phyloP scores from a whole-genome alignment of 2,797 vertebrate species.

The Okamejei kenojei region DNA sequence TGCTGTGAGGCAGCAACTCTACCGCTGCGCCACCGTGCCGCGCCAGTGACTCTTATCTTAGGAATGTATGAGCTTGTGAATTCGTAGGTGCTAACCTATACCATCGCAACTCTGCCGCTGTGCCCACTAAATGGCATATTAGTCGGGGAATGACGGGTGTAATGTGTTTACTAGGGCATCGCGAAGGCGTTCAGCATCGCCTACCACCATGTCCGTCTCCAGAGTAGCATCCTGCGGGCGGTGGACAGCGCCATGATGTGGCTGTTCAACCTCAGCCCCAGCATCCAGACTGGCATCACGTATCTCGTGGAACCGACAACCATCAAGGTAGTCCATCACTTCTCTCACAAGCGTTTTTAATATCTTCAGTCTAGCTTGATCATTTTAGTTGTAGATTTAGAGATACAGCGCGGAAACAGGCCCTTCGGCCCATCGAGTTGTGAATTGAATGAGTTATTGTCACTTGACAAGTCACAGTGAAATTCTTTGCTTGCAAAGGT shows the following conservation, averaged over 20 bases:
- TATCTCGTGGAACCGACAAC: conserved; percentile 53
- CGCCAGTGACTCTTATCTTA: too few species aligned
- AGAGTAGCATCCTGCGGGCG: conserved; percentile 52
- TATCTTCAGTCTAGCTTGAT: neutral
- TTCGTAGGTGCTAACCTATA: too few species aligned
- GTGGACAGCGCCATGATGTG: conserved; percentile 54
- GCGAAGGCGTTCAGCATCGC: conserved; percentile 56
- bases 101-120: too few species aligned
- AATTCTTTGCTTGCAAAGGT: too few species aligned
- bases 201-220: conserved; percentile 54
- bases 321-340: conserved; percentile 50
- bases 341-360: neutral
- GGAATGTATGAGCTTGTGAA: too few species aligned
- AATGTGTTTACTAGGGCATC: conserved; percentile 54
- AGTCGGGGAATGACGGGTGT: neutral
- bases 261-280: conserved; percentile 47
- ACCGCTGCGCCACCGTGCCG: too few species aligned
- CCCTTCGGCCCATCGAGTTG: too few species aligned
- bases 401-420: too few species aligned
- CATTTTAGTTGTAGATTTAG: too few species aligned
- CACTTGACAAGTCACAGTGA: too few species aligned
- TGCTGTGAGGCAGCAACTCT: too few species aligned
- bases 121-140: neutral
- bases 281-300: conserved; percentile 44
- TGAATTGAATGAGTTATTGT: too few species aligned